These are phyloP conservation scores for Clostera curtula DNA, from an alignment of 2,888 invertebrate species.

Conservation along the genomic window DNA sequence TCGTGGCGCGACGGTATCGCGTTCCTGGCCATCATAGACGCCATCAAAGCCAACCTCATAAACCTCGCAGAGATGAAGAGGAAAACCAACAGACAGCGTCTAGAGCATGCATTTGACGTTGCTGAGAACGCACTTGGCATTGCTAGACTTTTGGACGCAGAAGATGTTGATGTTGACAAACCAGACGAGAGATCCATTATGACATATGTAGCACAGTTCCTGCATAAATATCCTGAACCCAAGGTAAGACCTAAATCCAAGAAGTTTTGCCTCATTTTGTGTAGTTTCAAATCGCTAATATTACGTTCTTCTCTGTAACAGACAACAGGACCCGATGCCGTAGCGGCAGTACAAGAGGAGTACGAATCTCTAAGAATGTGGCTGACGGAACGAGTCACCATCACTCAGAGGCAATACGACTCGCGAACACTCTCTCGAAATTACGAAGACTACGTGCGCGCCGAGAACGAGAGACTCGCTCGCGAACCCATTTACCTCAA, in stretches of 20 bases:
- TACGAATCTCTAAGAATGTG: slow-evolving; percentile 87
- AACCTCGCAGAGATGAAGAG: slow-evolving; percentile 87
- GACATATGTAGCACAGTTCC: slow-evolving; percentile 98
- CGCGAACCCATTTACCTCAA: slow-evolving; percentile 83
- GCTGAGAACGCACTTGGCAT: slow-evolving; percentile 95
- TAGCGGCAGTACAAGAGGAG: slow-evolving; percentile 86
- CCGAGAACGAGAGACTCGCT: slow-evolving; percentile 85
- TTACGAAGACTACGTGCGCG: slow-evolving; percentile 86
- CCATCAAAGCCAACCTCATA: slow-evolving; percentile 93
- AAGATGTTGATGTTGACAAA: slow-evolving; percentile 95
- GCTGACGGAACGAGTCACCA: slow-evolving; percentile 85
- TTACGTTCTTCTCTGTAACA: slow-evolving; percentile 23
- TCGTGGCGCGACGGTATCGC: slow-evolving; percentile 98
- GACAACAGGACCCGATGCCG: slow-evolving; percentile 82
- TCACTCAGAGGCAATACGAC: slow-evolving; percentile 85
- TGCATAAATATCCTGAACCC: slow-evolving; percentile 95
- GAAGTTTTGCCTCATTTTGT: too few species aligned
- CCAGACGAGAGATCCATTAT: slow-evolving; percentile 98
- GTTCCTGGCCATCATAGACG: slow-evolving; percentile 95
- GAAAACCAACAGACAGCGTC: slow-evolving; percentile 84
- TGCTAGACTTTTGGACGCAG: slow-evolving; percentile 92
- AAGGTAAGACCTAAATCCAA: slow-evolving; percentile 58
- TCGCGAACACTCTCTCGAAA: slow-evolving; percentile 83
- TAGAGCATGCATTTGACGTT: slow-evolving; percentile 94
- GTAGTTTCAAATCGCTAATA: not conserved